A percentile compares a stretch with the other conserved stretches of the same genome.
phyloP scores from a whole-genome alignment of 2,797 vertebrate species.

The Acanthis flammea region DNA sequence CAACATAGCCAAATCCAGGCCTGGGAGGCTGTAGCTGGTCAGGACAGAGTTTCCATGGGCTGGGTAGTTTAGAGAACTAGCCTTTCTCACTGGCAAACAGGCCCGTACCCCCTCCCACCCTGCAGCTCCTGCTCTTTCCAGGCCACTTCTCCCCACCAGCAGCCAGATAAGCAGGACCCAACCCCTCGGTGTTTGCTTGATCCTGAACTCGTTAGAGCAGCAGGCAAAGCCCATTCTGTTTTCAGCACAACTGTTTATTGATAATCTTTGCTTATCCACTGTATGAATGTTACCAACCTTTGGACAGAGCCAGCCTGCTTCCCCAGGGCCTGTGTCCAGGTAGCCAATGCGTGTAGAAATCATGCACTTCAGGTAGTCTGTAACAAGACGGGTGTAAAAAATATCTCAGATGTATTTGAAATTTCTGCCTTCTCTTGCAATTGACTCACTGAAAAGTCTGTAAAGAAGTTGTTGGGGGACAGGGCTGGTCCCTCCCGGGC shows the following conservation, averaged over 20 bases:
- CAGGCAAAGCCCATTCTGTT: not conserved
- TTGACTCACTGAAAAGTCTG: not conserved
- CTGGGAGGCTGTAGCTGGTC: not conserved
- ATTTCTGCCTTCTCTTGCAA: conserved; percentile 13
- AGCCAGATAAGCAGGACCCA: not conserved
- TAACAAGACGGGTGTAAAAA: conserved; percentile 39
- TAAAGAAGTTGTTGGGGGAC: not conserved
- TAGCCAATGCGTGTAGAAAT: conserved; percentile 20
- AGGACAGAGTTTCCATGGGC: not conserved
- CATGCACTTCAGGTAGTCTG: conserved; percentile 57
- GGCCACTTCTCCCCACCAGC: not conserved
- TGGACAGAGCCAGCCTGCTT: not conserved
- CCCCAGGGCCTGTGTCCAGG: not conserved
- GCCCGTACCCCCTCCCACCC: not conserved
- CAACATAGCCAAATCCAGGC: not conserved
- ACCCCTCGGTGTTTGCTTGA: accelerated
- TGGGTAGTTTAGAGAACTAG: not conserved
- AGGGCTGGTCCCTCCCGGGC: not conserved
- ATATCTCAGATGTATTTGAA: conserved; percentile 15
- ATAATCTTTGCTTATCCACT: conserved; percentile 56
- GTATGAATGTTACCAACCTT: conserved; percentile 43
- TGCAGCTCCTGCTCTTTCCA: not conserved
- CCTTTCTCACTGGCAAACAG: accelerated
- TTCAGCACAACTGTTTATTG: conserved; percentile 75
- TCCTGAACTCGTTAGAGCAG: not conserved